These are phyloP conservation scores for Tribolium madens DNA, from an alignment of 1,140 invertebrate genomes.

Conservation along the genomic window DNA sequence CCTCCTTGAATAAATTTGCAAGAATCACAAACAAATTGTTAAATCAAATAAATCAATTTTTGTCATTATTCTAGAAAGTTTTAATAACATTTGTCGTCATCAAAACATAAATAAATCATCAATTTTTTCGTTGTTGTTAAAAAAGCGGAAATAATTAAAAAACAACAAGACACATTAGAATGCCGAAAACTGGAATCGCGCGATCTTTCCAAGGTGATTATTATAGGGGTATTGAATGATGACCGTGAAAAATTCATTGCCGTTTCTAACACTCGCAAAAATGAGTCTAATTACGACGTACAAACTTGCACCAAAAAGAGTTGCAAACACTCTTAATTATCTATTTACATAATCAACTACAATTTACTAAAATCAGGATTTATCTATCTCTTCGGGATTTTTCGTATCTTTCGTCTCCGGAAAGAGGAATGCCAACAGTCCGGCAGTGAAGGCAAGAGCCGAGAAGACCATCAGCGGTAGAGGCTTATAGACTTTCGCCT, in stretches of 20 bases:
- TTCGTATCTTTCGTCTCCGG: constrained; percentile 77
- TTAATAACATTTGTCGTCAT: too few relatives aligned
- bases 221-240: not conserved
- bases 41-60: too few relatives aligned
- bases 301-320: not conserved
- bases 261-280: not conserved
- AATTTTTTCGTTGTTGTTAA: not conserved
- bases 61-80: too few relatives aligned
- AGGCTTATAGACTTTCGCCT: constrained; percentile 69
- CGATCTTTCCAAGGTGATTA: not conserved
- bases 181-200: not conserved
- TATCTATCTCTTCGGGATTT: constrained; percentile 76
- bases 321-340: not conserved
- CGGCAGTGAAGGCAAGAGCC: constrained; percentile 70
- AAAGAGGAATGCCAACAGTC: constrained; percentile 71
- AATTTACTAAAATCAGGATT: constrained; percentile 57
- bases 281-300: not conserved
- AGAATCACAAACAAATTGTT: not conserved
- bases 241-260: constrained; percentile 25
- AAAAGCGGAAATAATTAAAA: not conserved
- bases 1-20: constrained; percentile 3
- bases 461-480: constrained; percentile 76
- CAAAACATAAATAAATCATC: too few relatives aligned
- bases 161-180: not conserved
- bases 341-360: constrained; percentile 3